These are phyloP conservation scores for rat (Rattus norvegicus) DNA, from an alignment of 2,113 vertebrate genomes.

Conservation along the genomic window DNA sequence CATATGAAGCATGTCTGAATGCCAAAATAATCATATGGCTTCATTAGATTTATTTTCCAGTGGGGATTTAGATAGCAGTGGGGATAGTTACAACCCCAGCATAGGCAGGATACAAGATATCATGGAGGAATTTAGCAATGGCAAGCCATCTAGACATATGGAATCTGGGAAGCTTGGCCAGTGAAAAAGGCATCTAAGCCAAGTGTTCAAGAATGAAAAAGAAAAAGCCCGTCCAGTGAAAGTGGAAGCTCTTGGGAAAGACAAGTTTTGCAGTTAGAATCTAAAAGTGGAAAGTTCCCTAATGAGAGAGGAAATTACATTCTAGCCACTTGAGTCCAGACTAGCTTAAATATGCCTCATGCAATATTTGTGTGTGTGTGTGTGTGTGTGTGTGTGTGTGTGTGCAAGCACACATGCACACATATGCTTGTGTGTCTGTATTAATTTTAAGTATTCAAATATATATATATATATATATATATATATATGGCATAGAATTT, in stretches of 20 bases:
- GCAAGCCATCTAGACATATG: not conserved
- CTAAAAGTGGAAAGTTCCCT: not conserved
- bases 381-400: not conserved
- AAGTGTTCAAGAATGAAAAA: slow-evolving; percentile 7
- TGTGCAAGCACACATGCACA: not conserved
- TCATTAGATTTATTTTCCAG: not conserved
- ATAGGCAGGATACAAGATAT: not conserved
- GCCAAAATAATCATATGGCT: not conserved
- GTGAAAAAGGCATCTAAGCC: not conserved
- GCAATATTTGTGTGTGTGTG: not conserved
- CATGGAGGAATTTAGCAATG: not conserved
- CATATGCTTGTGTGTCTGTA: not conserved
- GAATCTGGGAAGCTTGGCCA: not conserved
- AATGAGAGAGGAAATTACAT: slow-evolving; percentile 16
- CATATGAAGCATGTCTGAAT: not conserved
- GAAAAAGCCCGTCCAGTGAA: not conserved
- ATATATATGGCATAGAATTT: too few relatives aligned
- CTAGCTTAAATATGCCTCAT: not conserved
- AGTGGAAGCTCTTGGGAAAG: not conserved
- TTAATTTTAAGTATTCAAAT: not conserved
- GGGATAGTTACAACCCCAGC: not conserved
- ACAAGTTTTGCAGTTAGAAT: not conserved
- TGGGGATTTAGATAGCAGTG: not conserved
- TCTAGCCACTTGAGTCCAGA: not conserved
- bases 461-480: too few relatives aligned